Base-by-base conservation (phyloP, 2,888 invertebrate species). In the Camponotus fellah region DNA sequence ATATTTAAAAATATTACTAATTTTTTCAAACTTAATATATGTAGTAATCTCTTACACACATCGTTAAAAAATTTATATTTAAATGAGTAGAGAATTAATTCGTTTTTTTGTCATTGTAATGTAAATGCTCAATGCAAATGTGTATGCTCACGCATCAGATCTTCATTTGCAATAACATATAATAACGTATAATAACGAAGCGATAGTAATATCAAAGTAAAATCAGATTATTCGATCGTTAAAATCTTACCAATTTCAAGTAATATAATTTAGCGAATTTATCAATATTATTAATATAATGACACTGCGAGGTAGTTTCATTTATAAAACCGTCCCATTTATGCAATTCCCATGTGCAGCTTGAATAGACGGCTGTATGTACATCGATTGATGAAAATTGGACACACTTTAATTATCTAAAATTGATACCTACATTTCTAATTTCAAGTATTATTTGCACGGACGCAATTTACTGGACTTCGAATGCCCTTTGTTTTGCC, bases 241-340 rank as follows among this genome's bases (percentile, higher is more conserved):
- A 34, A 37, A 17, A 68, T 77, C 32, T 56, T 40, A 34, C 14
- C 21, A 4, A 76, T 76, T n/a, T 65, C 32, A 37, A 62, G 12
- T 65, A 37, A 65, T 12, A 43, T 65, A 37, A 37, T 26, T 26
- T 26, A 9, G 1, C 14, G 10, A 64, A 26, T 46, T 75, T n/a
- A 64, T 2, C 14, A 8, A 65, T 40, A 65, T 8, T 40, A 14
- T 0, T 8, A 40, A 32, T 49, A 65, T 53, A 17, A 49, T 56
- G 40, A 77, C n/a, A n/a, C n/a, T 32, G 77, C 32, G 43, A 10
- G 17, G 65, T 5, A 8, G 14, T 79, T 79, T 79, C 58, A 79
- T 69, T 79, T 69, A 69, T 43, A 17, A 79, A 69, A 58, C 43
- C 34, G 58, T 43, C 32, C 58, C 56, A 77, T 77, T 77, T 77